These are phyloP conservation scores for Lepidonotus clava DNA, from an alignment of 2,888 invertebrate species.

Conservation along the genomic window DNA sequence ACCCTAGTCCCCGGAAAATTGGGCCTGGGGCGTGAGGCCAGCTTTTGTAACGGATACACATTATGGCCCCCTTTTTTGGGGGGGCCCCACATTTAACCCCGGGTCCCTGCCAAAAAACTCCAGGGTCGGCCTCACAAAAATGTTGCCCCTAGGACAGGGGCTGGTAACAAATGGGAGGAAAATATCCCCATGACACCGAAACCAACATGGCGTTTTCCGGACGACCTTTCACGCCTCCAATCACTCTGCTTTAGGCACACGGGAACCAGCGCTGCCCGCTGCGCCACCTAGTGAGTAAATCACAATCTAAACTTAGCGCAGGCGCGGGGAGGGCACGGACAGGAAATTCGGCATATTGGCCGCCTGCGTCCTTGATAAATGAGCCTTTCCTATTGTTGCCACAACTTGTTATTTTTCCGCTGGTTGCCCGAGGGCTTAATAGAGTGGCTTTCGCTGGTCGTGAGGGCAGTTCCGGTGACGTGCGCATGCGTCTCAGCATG, in stretches of 20 bases:
- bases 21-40: neutral
- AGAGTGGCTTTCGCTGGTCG: neutral
- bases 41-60: neutral
- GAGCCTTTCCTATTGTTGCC: neutral
- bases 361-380: neutral
- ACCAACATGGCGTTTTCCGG: slow-evolving; percentile 23
- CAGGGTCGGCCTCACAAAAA: neutral
- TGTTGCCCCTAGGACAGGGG: neutral
- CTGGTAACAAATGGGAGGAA: neutral
- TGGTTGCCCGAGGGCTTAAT: neutral
- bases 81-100: neutral
- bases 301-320: slow-evolving; percentile 3
- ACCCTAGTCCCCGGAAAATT: too few species aligned
- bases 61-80: neutral
- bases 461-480: neutral
- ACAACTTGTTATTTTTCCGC: slow-evolving; percentile 5
- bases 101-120: too few species aligned
- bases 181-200: neutral
- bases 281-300: neutral
- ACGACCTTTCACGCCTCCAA: slow-evolving; percentile 19
- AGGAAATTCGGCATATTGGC: slow-evolving; percentile 8
- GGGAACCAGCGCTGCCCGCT: neutral
- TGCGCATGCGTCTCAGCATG: neutral
- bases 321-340: neutral
- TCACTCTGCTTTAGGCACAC: neutral